Base-by-base conservation (phyloP, 2,888 invertebrate species). In the Apodemia zela region DNA sequence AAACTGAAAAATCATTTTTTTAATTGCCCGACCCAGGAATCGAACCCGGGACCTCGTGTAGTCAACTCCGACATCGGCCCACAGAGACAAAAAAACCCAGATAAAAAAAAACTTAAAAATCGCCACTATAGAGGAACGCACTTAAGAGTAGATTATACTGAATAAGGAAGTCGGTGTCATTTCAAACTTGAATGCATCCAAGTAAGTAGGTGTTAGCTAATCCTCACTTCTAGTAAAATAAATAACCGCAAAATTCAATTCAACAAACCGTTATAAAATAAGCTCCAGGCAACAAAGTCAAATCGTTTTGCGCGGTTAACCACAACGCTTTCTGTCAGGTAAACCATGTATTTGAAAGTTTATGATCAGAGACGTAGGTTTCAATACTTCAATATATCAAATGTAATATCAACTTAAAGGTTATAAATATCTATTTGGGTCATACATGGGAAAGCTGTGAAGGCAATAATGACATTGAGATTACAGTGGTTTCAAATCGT, bases 241-340 rank as follows among this genome's bases (percentile, higher is more conserved):
- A 89, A 89, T 87, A 89, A 91, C 91, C 91, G 85, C 91, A 90
- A 80, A 90, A 89, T 90, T 91, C 91, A 90, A 90, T 91, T 88
- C 83, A 79, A 83, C 86, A 82, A 79, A 84, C 91, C 89, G 91
- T 90, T 90, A 90, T 87, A 87, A 86, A 89, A 90, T 89, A 87
- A 87, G 83, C 86, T 87, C 73, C 69, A 83, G 82, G 87, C 84
- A 81, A 89, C 87, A 86, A 84, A 88, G 87, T 89, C 84, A 82
- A 87, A 89, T 84, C 87, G 87, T 82, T 89, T 89, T 86, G 82
- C 81, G 88, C 80, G 90, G 90, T 89, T 89, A 89, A 87, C 90
- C 89, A 75, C 90, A 86, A 70, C 73, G 78, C 79, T 82, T 77
- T 87, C 81, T 85, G 86, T 81, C 87, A 85, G 85, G 82, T 81